A percentile compares a stretch with the other conserved stretches of the same genome.
Evolutionary conservation across 2,888 invertebrate genomes (phyloP).

Genomic region (Aethes cnicana): DNA sequence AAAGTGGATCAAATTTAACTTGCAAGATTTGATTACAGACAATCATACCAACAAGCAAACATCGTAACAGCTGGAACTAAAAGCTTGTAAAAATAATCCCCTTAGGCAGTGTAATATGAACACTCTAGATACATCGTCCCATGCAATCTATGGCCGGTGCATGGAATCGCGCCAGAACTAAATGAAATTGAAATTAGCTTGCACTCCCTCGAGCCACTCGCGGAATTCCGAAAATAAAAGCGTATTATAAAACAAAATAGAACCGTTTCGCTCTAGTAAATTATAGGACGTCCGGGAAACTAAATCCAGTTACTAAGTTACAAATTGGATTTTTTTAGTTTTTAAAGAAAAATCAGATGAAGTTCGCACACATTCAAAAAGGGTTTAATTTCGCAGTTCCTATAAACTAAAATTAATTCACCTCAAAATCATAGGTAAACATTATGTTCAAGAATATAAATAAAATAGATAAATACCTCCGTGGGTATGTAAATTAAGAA

Average conservation of each 20-base stretch:
- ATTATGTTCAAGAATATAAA: no score
- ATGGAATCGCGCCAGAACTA: conserved; percentile 82
- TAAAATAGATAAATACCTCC: no score
- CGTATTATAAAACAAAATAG: conserved; percentile 81
- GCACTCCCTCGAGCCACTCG: conserved; percentile 77
- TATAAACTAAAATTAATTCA: no score
- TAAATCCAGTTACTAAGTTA: conserved; percentile 41
- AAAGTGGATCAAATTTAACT: no score
- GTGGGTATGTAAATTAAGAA: no score
- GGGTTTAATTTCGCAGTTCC: no score
- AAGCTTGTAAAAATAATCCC: no score
- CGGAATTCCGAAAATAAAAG: conserved; percentile 79
- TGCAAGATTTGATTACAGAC: no score
- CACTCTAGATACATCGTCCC: conserved; percentile 30
- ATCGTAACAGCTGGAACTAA: conserved; percentile 15
- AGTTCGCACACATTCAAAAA: no score
- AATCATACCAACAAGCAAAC: not conserved
- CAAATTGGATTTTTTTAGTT: conserved; percentile 38
- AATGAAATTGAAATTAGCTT: conserved; percentile 83
- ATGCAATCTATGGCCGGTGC: conserved; percentile 61
- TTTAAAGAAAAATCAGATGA: no score
- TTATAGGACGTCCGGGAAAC: conserved; percentile 47
- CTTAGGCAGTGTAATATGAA: not conserved
- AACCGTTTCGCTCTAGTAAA: conserved; percentile 59
- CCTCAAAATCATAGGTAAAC: no score